These are phyloP conservation scores for Sebastes alutus DNA, from an alignment of 2,797 vertebrate genomes.

Conservation along the genomic window DNA sequence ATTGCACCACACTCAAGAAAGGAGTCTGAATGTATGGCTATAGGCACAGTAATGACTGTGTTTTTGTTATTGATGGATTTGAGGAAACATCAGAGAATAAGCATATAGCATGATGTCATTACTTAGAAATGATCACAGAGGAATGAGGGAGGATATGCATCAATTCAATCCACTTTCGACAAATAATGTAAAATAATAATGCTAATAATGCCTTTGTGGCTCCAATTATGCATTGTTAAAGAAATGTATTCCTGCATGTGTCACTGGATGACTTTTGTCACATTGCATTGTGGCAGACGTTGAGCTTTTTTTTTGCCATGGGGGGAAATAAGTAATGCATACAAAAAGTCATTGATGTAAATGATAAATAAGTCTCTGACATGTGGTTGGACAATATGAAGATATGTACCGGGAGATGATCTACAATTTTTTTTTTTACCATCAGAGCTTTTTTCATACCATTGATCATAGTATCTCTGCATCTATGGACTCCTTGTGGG, in stretches of 20 bases:
- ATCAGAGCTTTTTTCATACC: background rate
- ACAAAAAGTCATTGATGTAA: background rate
- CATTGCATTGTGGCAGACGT: background rate
- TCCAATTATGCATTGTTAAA: background rate
- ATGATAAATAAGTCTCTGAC: background rate
- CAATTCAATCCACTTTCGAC: background rate
- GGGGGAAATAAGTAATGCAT: background rate
- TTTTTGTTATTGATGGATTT: background rate
- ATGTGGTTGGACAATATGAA: background rate
- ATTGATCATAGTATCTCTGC: background rate
- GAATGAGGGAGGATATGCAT: background rate
- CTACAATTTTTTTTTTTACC: background rate
- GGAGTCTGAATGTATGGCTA: background rate
- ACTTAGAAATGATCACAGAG: background rate
- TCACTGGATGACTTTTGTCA: background rate
- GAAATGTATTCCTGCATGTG: background rate
- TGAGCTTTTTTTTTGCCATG: background rate
- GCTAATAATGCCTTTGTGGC: background rate
- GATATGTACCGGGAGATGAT: background rate
- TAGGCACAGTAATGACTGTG: background rate
- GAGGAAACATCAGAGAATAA: background rate
- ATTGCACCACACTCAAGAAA: slow-evolving; percentile 22
- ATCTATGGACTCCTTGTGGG: background rate
- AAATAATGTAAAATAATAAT: background rate
- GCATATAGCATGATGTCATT: background rate